Percentiles rank a stretch among this genome's conserved stretches.
Conservation (phyloP, 1,140 invertebrate species). For the Heliconius eleuchia region DNA sequence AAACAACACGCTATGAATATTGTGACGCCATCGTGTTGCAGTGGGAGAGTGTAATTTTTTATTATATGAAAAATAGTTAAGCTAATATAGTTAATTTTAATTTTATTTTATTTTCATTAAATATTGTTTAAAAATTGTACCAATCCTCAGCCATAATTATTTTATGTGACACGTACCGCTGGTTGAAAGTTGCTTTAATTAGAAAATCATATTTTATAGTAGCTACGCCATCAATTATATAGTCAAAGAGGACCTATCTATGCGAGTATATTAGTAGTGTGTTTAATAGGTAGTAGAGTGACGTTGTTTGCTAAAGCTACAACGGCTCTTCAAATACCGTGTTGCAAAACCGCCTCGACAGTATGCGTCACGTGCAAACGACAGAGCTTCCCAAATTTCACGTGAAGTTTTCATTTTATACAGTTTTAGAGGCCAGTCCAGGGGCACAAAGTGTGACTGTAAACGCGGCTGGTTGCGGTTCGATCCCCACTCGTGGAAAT, state of each 20-base stretch:
- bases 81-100: not conserved
- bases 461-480: too few species aligned
- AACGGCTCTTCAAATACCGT: not conserved
- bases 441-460: too few species aligned
- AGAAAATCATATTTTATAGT: not conserved
- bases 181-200: not conserved
- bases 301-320: not conserved
- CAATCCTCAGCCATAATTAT: too few species aligned
- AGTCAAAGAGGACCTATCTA: not conserved
- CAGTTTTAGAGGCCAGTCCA: not conserved
- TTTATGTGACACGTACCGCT: too few species aligned
- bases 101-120: not conserved
- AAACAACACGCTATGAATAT: too few species aligned
- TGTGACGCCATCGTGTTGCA: too few species aligned
- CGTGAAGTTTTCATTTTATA: not conserved
- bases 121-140: too few species aligned
- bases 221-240: not conserved
- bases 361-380: not conserved
- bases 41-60: too few species aligned
- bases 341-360: not conserved
- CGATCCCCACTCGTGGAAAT: too few species aligned
- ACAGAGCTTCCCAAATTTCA: not conserved
- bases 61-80: too few species aligned
- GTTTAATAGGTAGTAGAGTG: not conserved
- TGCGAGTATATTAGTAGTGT: not conserved